Evolutionary conservation across 2,113 vertebrate species (phyloP).

Genomic region (Solea solea): DNA sequence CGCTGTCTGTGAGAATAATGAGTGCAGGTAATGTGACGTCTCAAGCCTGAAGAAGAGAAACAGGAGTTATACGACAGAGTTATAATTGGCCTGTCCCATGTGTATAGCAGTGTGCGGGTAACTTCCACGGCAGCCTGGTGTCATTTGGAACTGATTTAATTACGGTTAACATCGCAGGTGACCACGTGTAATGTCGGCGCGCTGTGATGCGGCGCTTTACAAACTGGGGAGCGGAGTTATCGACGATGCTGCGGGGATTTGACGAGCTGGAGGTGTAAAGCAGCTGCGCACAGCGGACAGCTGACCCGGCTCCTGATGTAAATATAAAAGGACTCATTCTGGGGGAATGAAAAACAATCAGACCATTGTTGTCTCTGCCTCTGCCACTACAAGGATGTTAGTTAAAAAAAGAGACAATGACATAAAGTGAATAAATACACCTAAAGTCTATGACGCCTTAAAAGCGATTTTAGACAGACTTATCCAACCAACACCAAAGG

Average conservation of each 20-base stretch:
- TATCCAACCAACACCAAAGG: no score
- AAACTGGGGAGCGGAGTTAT: neutral
- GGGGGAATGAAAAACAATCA: neutral
- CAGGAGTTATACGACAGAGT: neutral
- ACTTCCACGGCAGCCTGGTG: neutral
- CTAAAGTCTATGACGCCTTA: no score
- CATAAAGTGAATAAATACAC: no score
- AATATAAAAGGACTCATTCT: no score
- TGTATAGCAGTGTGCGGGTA: neutral
- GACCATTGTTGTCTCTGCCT: neutral
- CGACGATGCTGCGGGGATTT: neutral
- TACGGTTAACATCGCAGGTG: neutral
- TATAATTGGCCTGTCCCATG: neutral
- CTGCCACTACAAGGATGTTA: no score
- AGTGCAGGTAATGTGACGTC: neutral
- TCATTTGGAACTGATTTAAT: neutral
- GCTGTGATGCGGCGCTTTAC: neutral
- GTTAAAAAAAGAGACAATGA: no score
- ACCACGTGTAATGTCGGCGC: neutral
- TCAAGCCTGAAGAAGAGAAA: conserved; percentile 5
- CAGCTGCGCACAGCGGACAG: neutral
- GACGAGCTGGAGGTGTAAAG: neutral
- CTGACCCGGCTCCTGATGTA: no score
- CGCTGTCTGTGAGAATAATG: neutral
- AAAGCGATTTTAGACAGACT: no score